Evolutionary conservation across 2,797 vertebrate species (phyloP).

Genomic region (Anas georgica): DNA sequence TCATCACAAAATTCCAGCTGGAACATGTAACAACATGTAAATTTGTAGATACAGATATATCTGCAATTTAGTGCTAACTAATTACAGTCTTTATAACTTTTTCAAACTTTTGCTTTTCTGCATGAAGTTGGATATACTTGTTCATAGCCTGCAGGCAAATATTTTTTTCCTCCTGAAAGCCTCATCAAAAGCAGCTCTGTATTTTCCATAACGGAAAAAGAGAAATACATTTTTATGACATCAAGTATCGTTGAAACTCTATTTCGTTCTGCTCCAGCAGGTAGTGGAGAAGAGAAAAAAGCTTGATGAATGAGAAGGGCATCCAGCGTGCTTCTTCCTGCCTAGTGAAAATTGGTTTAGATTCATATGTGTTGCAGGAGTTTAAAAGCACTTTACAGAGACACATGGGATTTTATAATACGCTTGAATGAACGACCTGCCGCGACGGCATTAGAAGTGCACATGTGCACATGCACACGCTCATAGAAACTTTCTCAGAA

Average conservation of each 20-base stretch:
- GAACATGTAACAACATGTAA: not conserved
- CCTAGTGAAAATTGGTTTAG: not conserved
- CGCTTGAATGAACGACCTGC: not conserved
- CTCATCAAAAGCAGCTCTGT: not conserved
- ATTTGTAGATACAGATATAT: not conserved
- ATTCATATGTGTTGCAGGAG: not conserved
- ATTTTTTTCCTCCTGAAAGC: not conserved
- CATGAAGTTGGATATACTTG: not conserved
- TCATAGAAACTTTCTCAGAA: not conserved
- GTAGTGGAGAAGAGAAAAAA: not conserved
- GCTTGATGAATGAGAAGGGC: not conserved
- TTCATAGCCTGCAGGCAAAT: not conserved
- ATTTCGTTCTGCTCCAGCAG: not conserved
- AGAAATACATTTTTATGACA: not conserved
- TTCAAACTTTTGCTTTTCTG: not conserved
- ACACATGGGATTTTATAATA: not conserved
- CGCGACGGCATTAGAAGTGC: not conserved
- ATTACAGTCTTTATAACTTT: not conserved
- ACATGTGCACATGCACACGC: rapidly evolving
- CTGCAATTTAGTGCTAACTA: not conserved
- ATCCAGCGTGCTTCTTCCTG: not conserved
- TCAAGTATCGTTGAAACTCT: not conserved
- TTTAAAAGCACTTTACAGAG: slow-evolving; percentile 9
- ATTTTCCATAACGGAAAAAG: not conserved
- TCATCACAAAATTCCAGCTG: not conserved